Conservation (phyloP, 2,113 vertebrate genomes). For the Patagioenas fasciata region DNA sequence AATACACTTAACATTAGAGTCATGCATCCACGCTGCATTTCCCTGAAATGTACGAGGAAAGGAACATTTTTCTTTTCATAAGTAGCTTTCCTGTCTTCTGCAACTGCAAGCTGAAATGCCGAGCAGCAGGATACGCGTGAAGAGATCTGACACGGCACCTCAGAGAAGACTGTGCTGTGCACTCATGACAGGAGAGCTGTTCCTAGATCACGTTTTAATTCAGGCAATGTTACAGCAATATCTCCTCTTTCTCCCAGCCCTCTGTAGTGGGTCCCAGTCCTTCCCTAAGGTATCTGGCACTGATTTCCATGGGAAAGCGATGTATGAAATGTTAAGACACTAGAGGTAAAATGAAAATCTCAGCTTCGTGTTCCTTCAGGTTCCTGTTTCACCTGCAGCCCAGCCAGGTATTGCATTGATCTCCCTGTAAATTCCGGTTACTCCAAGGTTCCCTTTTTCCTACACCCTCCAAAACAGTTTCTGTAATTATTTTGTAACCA, state of each 20-base stretch:
- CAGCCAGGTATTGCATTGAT: background rate
- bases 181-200: background rate
- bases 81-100: background rate
- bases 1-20: background rate
- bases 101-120: background rate
- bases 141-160: background rate
- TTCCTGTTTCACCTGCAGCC: background rate
- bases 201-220: fast-evolving
- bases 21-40: background rate
- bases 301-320: background rate
- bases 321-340: background rate
- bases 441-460: background rate
- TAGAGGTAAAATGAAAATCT: background rate
- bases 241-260: background rate
- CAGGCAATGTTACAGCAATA: background rate
- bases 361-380: background rate
- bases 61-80: background rate
- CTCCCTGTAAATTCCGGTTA: background rate
- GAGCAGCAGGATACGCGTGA: fast-evolving
- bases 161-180: background rate
- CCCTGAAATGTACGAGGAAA: background rate
- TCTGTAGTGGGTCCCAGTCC: background rate
- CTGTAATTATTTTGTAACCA: background rate
- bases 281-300: background rate
- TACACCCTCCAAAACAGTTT: background rate